A percentile compares a stretch with the other conserved stretches of the same genome.
phyloP scores from a whole-genome alignment of 92 coral and sea anemone species.

The Bergia sp. region DNA sequence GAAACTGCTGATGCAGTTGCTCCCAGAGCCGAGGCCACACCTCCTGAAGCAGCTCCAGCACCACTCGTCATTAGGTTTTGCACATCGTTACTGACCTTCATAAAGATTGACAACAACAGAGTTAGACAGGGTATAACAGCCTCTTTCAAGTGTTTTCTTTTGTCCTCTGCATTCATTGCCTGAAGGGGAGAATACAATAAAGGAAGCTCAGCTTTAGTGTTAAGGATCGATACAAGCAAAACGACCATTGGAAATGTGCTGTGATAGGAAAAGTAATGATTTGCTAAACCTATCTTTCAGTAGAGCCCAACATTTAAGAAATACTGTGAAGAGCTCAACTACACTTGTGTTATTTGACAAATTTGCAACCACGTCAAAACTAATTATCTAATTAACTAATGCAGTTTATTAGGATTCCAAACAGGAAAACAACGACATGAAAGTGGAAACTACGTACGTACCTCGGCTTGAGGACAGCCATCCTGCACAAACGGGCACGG shows the following conservation, averaged over 20 bases:
- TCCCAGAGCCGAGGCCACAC: neutral
- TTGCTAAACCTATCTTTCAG: too few relatives aligned
- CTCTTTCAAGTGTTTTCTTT: neutral
- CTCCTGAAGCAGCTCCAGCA: conserved; percentile 3
- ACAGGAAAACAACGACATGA: neutral
- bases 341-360: too few relatives aligned
- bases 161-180: neutral
- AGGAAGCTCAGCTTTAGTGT: neutral
- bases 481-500: neutral
- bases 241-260: too few relatives aligned
- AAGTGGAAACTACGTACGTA: neutral
- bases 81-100: neutral
- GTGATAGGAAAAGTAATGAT: too few relatives aligned
- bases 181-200: neutral
- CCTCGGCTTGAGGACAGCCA: neutral
- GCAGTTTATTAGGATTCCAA: neutral
- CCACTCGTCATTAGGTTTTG: neutral
- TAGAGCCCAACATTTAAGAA: too few relatives aligned
- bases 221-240: too few relatives aligned
- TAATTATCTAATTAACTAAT: neutral
- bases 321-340: too few relatives aligned
- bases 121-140: conserved; percentile 2
- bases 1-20: too few relatives aligned
- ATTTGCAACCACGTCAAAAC: too few relatives aligned
- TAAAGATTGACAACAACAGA: neutral